Base-by-base conservation (phyloP, 2,888 invertebrate species). In the Tinea trinotella region DNA sequence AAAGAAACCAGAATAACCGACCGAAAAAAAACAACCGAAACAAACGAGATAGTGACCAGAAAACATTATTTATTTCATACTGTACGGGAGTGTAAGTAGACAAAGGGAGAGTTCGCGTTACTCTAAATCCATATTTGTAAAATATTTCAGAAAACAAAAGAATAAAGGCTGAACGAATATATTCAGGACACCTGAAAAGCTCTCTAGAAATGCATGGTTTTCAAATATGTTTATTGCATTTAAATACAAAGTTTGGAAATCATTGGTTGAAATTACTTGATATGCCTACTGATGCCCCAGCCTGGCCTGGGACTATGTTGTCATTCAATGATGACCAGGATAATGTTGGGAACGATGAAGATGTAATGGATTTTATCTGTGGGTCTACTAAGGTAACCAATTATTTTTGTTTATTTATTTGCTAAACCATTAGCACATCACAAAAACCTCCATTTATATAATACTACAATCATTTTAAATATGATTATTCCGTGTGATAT, bases 201-300 rank as follows among this genome's bases (percentile, higher is more conserved):
- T 93, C 94, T 0, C 70, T 95, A 48, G 91, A 94, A 64, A 93
- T 92, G 88, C 89, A 90, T 54, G 95, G 95, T 5, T 85, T 94
- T 61, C 92, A 93, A 59, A 83, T 96, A 19, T 92, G 93, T 10
- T 61, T 96, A 13, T 64, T 93, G 7, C 88, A 89, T 59, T 65
- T 91, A 7, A 76, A 74, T 9, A 71, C 86, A 54, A 64, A 70
- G 1, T 61, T 76, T 22, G 76, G 82, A 15, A 72, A 73, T 1
- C 58, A 77, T 0, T 88, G 91, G 73, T 57, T 92, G 56, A 64
- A 75, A 3, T 82, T 87, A 46, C 73, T 92, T 17, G 92, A 93
- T 63, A 80, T 76, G 2, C 74, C 81, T 7, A 90, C 91, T 0
- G 72, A 73, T 15, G 90, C 89, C 1, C 82, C 88, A 6, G 82